Evolutionary conservation across 2,113 vertebrate species (phyloP).

Genomic region (Cyrtonyx montezumae): DNA sequence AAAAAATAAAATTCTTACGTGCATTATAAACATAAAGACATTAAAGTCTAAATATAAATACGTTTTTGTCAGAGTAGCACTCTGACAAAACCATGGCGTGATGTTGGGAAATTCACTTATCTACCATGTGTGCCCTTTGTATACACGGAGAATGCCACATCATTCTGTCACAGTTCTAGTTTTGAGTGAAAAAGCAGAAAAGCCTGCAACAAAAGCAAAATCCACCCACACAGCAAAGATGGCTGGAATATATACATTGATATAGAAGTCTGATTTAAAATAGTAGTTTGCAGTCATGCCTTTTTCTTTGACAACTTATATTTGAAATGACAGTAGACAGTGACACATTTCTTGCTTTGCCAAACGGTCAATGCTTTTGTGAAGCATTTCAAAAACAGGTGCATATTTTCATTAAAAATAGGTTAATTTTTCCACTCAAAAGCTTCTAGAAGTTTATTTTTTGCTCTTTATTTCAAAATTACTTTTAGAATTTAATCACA

Average conservation of each 20-base stretch:
- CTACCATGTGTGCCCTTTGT: neutral
- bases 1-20: neutral
- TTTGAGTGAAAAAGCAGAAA: neutral
- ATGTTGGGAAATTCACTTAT: neutral
- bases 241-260: neutral
- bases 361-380: neutral
- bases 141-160: neutral
- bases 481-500: neutral
- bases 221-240: neutral
- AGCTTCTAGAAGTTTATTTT: neutral
- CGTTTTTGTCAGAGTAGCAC: neutral
- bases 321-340: neutral
- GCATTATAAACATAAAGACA: neutral
- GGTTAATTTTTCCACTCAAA: neutral
- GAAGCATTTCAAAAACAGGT: neutral
- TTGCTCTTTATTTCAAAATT: neutral
- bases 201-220: constrained; percentile 4
- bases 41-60: too few relatives aligned
- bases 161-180: neutral
- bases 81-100: neutral
- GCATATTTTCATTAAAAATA: neutral
- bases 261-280: neutral
- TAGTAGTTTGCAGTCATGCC: neutral
- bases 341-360: neutral
- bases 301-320: neutral